Conservation (phyloP, 2,113 vertebrate species). For the Archilochus colubris region DNA sequence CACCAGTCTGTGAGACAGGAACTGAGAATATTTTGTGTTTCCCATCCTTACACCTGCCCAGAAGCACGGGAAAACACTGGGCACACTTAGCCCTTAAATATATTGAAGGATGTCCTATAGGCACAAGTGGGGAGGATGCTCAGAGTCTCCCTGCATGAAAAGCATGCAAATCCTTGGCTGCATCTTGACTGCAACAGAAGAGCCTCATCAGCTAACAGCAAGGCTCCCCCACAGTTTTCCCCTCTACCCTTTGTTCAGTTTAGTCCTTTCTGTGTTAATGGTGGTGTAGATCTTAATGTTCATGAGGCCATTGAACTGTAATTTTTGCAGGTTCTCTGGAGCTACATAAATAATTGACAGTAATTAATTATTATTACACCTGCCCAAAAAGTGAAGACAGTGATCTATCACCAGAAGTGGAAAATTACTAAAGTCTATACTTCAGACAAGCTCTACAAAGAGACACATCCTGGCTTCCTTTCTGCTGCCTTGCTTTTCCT, state of each 20-base stretch:
- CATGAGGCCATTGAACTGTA: neutral
- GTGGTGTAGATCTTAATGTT: neutral
- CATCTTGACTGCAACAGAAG: neutral
- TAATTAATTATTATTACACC: constrained; percentile 41
- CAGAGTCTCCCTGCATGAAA: neutral
- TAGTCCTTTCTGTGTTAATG: neutral
- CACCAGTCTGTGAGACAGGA: neutral
- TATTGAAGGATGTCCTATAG: accelerated
- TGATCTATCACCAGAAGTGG: neutral
- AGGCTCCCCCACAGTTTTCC: neutral
- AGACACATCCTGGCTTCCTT: neutral
- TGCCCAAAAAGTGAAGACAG: neutral
- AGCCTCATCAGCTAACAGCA: neutral
- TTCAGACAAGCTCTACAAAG: neutral
- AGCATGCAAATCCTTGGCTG: neutral
- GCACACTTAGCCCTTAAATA: neutral
- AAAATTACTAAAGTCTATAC: constrained; percentile 13
- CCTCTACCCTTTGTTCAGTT: neutral
- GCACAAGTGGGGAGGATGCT: neutral
- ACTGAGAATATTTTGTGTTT: neutral
- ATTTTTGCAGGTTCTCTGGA: constrained; percentile 10
- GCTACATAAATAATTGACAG: constrained; percentile 17
- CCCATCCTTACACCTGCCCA: neutral
- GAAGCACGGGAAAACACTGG: neutral
- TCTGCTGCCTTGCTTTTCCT: neutral